Evolutionary conservation across 2,113 vertebrate species (phyloP), one percentile per base, ranked within the genome.

Genomic region (Copsychus sechellarum): DNA sequence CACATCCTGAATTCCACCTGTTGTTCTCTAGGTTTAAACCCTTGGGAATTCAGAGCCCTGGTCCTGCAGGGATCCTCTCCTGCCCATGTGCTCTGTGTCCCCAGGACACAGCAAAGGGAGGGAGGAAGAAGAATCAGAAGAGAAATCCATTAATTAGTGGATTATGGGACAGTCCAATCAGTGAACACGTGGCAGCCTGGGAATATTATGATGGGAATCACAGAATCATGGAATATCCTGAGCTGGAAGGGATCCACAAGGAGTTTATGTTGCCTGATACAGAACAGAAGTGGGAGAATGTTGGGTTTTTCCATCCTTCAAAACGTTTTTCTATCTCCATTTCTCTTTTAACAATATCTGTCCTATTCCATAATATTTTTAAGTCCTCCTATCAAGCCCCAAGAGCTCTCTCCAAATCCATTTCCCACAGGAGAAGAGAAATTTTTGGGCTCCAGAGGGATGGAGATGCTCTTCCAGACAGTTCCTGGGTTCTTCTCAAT

Each of bases 11-110:
- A 40, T 24, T 61, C 42, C 28, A 40, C 12, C 4, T 61, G 10
- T 10, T 0, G 0, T 22, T 74, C 24, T 38, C 18, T 22, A 38
- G 29, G 5, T 6, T 40, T 7, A 19, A 29, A 24, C 12, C n/a
- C 4, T 47, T n/a, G 34, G 42, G 74, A 79, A 56, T 56, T 36
- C 42, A 25, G 17, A 12, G 5, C 7, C 10, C 16, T 26, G 34
- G 5, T 51, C 15, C 51, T 45, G 20, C 53, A 81, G 50, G 36
- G 38, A 12, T 47, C 33, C 9, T 36, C 23, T 34, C n/a, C 40
- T 65, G 13, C 11, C 31, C 12, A 3, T 2, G 5, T 3, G 19
- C 4, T 80, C 42, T 6, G 9, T 14, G 34, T 15, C 3, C 17
- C 36, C n/a, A 9, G 72, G 42, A 47, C 20, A 29, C 25, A 19